Conservation (phyloP, 2,888 invertebrate genomes). For the Drosophila nr. perissopoda region DNA sequence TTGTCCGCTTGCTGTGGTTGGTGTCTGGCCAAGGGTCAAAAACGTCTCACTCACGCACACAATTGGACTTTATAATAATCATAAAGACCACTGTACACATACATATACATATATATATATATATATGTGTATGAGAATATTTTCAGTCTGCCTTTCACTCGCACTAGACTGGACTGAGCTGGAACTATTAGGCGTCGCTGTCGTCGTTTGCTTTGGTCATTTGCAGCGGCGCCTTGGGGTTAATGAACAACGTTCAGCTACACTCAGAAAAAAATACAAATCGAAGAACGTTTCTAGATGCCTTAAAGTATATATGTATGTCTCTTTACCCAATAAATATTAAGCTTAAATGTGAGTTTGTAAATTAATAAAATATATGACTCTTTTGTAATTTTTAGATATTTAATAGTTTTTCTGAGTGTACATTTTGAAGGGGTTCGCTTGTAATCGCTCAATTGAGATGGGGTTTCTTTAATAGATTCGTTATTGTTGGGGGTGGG, state of each 20-base stretch:
- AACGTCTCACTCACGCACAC: conserved; percentile 43
- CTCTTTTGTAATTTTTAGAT: neutral
- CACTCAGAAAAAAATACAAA: neutral
- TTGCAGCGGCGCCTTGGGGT: conserved; percentile 69
- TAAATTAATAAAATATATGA: neutral
- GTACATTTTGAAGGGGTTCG: conserved; percentile 8
- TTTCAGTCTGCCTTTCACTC: conserved; percentile 59
- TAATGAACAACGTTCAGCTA: conserved; percentile 57
- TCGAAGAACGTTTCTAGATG: neutral
- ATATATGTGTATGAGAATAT: neutral
- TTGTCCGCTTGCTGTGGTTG: conserved; percentile 25
- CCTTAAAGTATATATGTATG: neutral
- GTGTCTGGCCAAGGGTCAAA: conserved; percentile 40
- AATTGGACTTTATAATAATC: conserved; percentile 59
- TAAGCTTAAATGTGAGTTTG: neutral
- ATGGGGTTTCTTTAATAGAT: conserved; percentile 3
- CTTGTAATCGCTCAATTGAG: conserved; percentile 16
- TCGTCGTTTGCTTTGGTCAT: conserved; percentile 44
- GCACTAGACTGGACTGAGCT: conserved; percentile 15
- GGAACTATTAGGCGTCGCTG: conserved; percentile 36
- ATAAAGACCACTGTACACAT: conserved; percentile 38
- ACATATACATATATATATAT: neutral
- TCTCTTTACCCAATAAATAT: neutral
- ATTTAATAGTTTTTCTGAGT: neutral
- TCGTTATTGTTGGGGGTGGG: neutral